Evolutionary conservation across 2,797 vertebrate genomes (phyloP).

Genomic region (Sardinella longiceps): DNA sequence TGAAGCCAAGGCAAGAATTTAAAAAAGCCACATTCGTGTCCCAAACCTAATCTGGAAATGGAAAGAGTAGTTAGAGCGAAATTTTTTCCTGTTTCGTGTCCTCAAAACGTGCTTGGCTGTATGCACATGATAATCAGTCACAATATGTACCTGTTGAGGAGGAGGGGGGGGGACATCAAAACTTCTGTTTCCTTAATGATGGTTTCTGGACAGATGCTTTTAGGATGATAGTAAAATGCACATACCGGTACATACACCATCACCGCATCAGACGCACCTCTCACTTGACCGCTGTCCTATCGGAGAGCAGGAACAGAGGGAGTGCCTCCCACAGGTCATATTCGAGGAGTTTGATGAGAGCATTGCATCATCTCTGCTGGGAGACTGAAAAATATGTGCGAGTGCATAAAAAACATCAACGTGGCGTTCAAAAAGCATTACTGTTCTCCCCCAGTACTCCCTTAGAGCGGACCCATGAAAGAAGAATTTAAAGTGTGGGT

Average conservation of each 20-base stretch:
- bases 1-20: not conserved
- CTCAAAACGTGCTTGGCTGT: not conserved
- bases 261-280: slow-evolving; percentile 14
- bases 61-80: not conserved
- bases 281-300: slow-evolving; percentile 9
- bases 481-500: slow-evolving; percentile 20
- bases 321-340: slow-evolving; percentile 32
- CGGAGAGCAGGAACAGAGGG: slow-evolving; percentile 17
- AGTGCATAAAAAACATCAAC: not conserved
- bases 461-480: not conserved
- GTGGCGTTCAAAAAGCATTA: slow-evolving; percentile 2
- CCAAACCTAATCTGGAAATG: not conserved
- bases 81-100: not conserved
- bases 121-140: not conserved
- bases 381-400: slow-evolving; percentile 27
- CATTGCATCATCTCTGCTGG: slow-evolving; percentile 35
- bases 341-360: not conserved
- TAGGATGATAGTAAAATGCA: not conserved
- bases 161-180: too few relatives aligned
- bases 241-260: not conserved
- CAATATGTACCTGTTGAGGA: slow-evolving; percentile 2
- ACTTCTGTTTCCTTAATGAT: not conserved
- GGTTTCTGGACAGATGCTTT: not conserved
- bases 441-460: not conserved
- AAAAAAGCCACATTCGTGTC: not conserved